phyloP scores from a whole-genome alignment of 2,888 invertebrate genomes.

The Trachelus troglodyta region DNA sequence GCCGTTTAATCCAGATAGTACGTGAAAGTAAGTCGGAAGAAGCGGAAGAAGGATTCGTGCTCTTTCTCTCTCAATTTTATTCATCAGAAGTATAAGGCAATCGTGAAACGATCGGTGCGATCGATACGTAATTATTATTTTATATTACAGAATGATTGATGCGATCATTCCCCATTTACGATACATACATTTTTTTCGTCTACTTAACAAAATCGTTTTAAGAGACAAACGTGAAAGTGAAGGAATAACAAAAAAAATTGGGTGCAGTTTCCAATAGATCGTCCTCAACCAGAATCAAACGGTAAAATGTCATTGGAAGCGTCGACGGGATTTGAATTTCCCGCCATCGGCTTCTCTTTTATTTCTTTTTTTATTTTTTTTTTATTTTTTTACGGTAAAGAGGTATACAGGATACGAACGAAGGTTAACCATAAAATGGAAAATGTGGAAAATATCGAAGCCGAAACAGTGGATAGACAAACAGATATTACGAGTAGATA shows the following conservation, averaged over 20 bases:
- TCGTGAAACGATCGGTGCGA: background rate
- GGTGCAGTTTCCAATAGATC: background rate
- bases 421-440: background rate
- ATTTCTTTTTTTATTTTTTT: no score
- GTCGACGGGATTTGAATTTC: background rate
- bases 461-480: background rate
- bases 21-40: background rate
- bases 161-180: background rate
- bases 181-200: background rate
- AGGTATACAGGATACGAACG: background rate
- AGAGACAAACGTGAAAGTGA: background rate
- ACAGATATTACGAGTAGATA: background rate
- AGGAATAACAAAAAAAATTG: background rate
- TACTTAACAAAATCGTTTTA: background rate
- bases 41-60: background rate
- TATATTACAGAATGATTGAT: background rate
- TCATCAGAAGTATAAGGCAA: background rate
- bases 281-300: background rate
- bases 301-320: background rate
- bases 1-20: background rate
- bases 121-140: background rate
- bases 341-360: background rate
- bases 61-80: background rate
- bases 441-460: background rate
- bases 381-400: background rate